Base-by-base conservation (phyloP, 1,140 invertebrate genomes). In the Diachasmimorpha longicaudata region DNA sequence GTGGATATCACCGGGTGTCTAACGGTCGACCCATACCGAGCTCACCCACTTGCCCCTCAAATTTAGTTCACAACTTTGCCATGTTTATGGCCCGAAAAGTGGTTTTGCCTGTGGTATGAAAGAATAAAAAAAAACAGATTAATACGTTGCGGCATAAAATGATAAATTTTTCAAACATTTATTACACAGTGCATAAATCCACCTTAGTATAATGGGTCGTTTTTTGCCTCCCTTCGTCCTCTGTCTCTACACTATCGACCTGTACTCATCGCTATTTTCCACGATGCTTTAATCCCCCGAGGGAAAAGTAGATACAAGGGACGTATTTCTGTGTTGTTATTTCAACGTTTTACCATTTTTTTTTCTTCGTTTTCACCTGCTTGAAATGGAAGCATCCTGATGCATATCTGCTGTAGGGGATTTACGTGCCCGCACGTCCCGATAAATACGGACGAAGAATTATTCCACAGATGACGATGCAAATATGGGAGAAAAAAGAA, bases 251-350 rank as follows among this genome's bases (percentile, higher is more conserved):
- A 75, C 44, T 70, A 69, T 75, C 68, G 67, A 75, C 37, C 68
- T 42, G 63, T 39, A 36, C 36, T 68, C 58, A 46, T 67, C 42
- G 58, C 42, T 21, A 42, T 68, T 74, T 67, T 68, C 66, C 66
- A 44, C 39, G 13, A 74, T n/a, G 19, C 74, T 75, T 70, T 75
- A 75, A 75, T 75, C 74, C 74, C 74, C 42, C 31, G 44, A 75
- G 74, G 74, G 46, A 21, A 48, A 42, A 63, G 36, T 37, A 68
- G n/a, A 68, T 68, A 68, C 66, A 68, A 69, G 48, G 21, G 39
- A 52, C 19, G 52, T 21, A 37, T 55, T 69, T 52, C 55, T 55
- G 13, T 55, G 46, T 36, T 69, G 46, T 52, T 69, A 9, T 63
- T 42, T 72, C 31, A 42, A 19, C 44, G 4, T 70, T 69, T 70